Evolutionary conservation across 2,113 vertebrate species (phyloP), one percentile per base, ranked within the genome.

Genomic region (Mionectes macconnelli): DNA sequence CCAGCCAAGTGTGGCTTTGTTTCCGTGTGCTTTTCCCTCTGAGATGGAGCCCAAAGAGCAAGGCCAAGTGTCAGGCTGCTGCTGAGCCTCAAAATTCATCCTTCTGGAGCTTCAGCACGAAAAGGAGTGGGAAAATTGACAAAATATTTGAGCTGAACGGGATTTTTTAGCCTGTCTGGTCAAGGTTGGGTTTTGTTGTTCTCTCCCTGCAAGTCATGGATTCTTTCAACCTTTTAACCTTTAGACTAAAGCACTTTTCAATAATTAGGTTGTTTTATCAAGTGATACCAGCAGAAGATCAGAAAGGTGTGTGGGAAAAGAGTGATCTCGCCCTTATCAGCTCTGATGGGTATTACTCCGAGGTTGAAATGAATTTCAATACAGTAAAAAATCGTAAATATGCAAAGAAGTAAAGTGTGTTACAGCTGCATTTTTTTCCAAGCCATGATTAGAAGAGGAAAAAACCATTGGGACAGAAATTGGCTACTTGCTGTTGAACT

Each of bases 1-100:
- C 87, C 12, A 74, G 74, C 72, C 76, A 88, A 87, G 84, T 19
- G 84, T 64, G 66, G n/a, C 91, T 94, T 87, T 84, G 69, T 89
- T 94, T 70, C 87, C 82, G 0, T n/a, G 30, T 4, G 40, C 40
- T 92, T 75, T 35, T 75, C 49, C 92, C 31, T 68, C 62, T 8
- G 47, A 74, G 76, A 19, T 89, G 59, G 67, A 49, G 22, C 6
- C 52, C 42, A 8, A 4, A 40, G 83, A 60, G 84, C 25, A 49
- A 82, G 75, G 37, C 59, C 74, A 47, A 88, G 85, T 44, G 56
- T 77, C 63, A 53, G 44, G 33, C 68, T 81, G 80, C 87, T 68
- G 80, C 63, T 81, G 68, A 47, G 33, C 80, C 9, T 13, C 78
- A 21, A 47, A 8, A 16, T 23, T 82, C 56, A 33, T 15, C 7